phyloP scores from a whole-genome alignment of 2,888 invertebrate species.

The Eudemis profundana region DNA sequence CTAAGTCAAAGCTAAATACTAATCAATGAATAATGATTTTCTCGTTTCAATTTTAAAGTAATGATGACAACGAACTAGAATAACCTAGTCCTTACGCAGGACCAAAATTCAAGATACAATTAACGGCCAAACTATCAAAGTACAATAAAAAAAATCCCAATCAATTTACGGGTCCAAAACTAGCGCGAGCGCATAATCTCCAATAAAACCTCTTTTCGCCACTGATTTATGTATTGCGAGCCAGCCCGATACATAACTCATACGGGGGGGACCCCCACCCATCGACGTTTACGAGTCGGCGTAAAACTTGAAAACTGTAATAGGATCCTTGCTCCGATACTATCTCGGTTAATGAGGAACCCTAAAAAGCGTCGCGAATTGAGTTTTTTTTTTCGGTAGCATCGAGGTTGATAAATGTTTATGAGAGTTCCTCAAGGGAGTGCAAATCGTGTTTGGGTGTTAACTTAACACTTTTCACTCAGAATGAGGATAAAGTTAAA shows the following conservation, averaged over 20 bases:
- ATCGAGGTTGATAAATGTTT: constrained; percentile 11
- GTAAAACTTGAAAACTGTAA: constrained; percentile 43
- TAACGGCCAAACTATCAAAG: too few species aligned
- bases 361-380: constrained; percentile 19
- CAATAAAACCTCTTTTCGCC: constrained; percentile 53
- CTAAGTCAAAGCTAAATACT: too few species aligned
- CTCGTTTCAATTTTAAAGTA: too few species aligned
- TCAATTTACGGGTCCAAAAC: constrained; percentile 25
- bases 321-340: constrained; percentile 38
- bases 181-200: constrained; percentile 32
- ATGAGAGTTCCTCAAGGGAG: neutral
- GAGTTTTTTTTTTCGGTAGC: neutral
- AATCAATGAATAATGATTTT: too few species aligned
- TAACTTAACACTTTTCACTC: too few species aligned
- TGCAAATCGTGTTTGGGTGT: neutral
- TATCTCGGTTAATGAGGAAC: constrained; percentile 37
- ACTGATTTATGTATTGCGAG: constrained; percentile 66
- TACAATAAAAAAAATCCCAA: neutral
- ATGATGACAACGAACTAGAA: too few species aligned
- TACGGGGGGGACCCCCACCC: constrained; percentile 46
- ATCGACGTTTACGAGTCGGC: constrained; percentile 38
- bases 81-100: too few species aligned
- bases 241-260: constrained; percentile 62
- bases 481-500: too few species aligned
- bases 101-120: too few species aligned